Percentiles rank a stretch among this genome's conserved stretches.
Conservation (phyloP, 30 jellyfish, hydroid and myxozoan species). For the Clytia hemisphaerica region DNA sequence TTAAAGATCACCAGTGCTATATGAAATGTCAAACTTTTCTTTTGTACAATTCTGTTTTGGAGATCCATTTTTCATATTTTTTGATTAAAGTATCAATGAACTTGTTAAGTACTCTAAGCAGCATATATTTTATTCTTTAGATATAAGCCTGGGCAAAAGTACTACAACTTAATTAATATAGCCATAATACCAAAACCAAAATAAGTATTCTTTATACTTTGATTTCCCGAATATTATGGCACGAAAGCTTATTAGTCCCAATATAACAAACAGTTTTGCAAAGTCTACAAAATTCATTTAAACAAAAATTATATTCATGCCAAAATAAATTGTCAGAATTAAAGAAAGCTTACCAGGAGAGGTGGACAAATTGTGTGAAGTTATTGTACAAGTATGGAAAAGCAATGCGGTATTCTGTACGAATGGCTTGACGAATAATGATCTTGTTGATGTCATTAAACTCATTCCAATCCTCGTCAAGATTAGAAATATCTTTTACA, state of each 20-base stretch:
- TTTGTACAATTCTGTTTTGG: too few species aligned
- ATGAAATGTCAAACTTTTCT: too few species aligned
- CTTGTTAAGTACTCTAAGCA: conserved; percentile 20
- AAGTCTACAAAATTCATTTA: neutral
- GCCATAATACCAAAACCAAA: conserved; percentile 80
- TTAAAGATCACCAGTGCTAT: too few species aligned
- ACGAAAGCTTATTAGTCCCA: neutral
- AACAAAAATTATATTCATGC: neutral
- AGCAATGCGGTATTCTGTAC: conserved; percentile 97
- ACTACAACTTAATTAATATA: conserved; percentile 21
- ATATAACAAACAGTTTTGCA: neutral
- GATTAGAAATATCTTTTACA: conserved; percentile 74
- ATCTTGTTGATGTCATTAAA: conserved; percentile 94
- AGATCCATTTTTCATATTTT: neutral
- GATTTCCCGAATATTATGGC: conserved; percentile 14
- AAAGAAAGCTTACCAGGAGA: conserved; percentile 59
- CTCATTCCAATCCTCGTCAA: conserved; percentile 99
- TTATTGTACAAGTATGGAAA: conserved; percentile 94
- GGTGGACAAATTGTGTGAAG: conserved; percentile 90
- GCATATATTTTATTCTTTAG: neutral
- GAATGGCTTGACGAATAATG: conserved; percentile 90
- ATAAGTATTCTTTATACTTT: neutral
- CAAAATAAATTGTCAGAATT: neutral
- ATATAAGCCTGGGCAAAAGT: conserved; percentile 36
- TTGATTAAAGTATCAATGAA: neutral